Base-by-base conservation (phyloP, 2,888 invertebrate species). In the Aphidoletes aphidimyza region DNA sequence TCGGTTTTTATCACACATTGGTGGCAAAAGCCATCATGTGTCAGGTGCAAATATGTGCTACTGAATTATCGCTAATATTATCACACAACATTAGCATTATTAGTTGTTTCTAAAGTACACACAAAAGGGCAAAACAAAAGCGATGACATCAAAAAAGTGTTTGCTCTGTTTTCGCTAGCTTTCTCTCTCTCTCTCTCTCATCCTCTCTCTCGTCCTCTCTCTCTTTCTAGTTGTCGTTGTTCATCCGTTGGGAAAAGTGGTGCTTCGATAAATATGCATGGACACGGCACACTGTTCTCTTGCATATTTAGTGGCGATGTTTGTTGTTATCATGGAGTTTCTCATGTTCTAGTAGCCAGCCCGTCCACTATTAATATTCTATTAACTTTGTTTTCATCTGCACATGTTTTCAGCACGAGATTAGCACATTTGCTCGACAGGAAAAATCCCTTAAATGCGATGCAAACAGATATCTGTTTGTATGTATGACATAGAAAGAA, bases 331-430 rank as follows among this genome's bases (percentile, higher is more conserved):
- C 30, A 30, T 69, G 14, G 30, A 69, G 26, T 14, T 69, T 30
- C 34, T 30, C 30, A 14, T 30, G n/a, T n/a, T n/a, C n/a, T 34
- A 69, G 34, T 30, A 30, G 69, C 14, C 30, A 30, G 69, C 69
- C 69, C 54, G 3, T 30, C 37, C 37, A 81, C 37, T 81, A 81
- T 81, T 81, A 81, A 81, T 81, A 81, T 81, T 81, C 81, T 81
- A 81, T 81, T 81, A 81, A 81, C 81, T 81, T 81, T 22, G 37
- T 81, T 37, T 81, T 81, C 37, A 81, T 36, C 37, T 81, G 81
- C 81, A 81, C 81, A 81, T 81, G 81, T 81, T 81, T 81, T 81
- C 69, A 69, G 37, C 81, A 37, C n/a, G 37, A 37, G 81, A 81
- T 81, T 81, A 81, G 36, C 81, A 37, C 37, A 81, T 81, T 81